phyloP scores from a whole-genome alignment of 2,888 invertebrate species.

The Drosophila tripunctata region DNA sequence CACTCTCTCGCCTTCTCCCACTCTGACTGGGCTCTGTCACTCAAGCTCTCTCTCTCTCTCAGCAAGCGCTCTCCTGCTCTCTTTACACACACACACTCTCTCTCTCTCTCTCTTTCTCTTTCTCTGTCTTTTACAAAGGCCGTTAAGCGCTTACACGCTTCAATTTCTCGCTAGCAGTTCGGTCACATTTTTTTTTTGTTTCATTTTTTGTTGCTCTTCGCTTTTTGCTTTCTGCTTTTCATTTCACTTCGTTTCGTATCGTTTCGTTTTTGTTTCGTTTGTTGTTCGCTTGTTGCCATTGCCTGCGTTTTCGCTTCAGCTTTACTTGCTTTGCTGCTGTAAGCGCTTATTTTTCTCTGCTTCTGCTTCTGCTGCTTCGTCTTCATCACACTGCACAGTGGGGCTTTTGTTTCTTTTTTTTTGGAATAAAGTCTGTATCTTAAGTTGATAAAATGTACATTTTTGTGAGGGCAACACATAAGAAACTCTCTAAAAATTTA shows the following conservation, averaged over 20 bases:
- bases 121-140: slow-evolving; percentile 59
- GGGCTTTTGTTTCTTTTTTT: background rate
- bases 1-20: background rate
- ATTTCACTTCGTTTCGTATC: slow-evolving; percentile 22
- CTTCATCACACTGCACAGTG: too few relatives aligned
- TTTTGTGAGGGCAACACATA: too few relatives aligned
- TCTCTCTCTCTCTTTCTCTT: slow-evolving; percentile 10
- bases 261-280: slow-evolving; percentile 38
- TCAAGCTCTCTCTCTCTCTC: slow-evolving; percentile 1
- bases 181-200: slow-evolving; percentile 56
- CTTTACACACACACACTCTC: background rate
- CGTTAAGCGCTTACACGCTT: slow-evolving; percentile 79
- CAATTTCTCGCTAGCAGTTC: slow-evolving; percentile 69
- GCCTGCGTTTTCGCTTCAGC: slow-evolving; percentile 31
- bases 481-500: too few relatives aligned
- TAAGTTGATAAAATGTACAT: too few relatives aligned
- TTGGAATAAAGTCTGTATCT: too few relatives aligned
- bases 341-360: too few relatives aligned
- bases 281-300: slow-evolving; percentile 49
- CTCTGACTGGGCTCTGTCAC: background rate
- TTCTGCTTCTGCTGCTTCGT: background rate
- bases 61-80: background rate
- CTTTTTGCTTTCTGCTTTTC: slow-evolving; percentile 1
- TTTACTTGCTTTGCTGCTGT: background rate
- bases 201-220: slow-evolving; percentile 37